phyloP scores from a whole-genome alignment of 2,113 vertebrate genomes.

The Cygnus buccinator region DNA sequence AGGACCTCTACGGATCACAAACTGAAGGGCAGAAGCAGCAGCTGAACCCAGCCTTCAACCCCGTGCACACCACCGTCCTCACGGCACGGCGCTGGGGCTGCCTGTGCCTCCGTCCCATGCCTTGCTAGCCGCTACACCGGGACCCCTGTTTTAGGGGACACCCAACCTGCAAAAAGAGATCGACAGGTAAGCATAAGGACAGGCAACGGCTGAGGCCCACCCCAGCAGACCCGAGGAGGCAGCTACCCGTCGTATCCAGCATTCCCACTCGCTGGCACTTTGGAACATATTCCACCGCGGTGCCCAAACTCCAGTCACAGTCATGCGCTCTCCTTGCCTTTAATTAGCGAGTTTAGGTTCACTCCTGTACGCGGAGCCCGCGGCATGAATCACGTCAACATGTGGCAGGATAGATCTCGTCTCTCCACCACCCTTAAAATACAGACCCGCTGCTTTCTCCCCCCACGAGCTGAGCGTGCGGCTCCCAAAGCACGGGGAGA shows the following conservation, averaged over 20 bases:
- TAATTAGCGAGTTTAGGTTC: rapidly evolving
- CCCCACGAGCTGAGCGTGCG: neutral
- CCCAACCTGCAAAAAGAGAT: neutral
- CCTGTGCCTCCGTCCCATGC: neutral
- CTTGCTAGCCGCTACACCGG: neutral
- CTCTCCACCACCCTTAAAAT: neutral
- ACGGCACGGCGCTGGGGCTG: rapidly evolving
- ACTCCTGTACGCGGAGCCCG: neutral
- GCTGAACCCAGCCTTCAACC: neutral
- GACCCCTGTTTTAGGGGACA: rapidly evolving
- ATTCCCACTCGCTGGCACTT: rapidly evolving
- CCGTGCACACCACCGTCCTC: neutral
- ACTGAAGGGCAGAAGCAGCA: neutral
- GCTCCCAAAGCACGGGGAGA: neutral
- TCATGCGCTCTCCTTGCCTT: neutral
- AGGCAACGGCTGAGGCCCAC: rapidly evolving
- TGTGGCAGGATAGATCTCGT: neutral
- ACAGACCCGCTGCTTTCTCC: neutral
- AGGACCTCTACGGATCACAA: neutral
- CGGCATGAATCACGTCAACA: rapidly evolving
- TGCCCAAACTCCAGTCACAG: neutral
- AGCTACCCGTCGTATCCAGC: rapidly evolving
- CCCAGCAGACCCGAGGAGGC: neutral
- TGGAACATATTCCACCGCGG: rapidly evolving
- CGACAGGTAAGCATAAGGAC: neutral